Percentiles rank a stretch among this genome's conserved stretches.
These are phyloP conservation scores for Amphiprion percula DNA, from an alignment of 2,113 vertebrate genomes.

Conservation along the genomic window DNA sequence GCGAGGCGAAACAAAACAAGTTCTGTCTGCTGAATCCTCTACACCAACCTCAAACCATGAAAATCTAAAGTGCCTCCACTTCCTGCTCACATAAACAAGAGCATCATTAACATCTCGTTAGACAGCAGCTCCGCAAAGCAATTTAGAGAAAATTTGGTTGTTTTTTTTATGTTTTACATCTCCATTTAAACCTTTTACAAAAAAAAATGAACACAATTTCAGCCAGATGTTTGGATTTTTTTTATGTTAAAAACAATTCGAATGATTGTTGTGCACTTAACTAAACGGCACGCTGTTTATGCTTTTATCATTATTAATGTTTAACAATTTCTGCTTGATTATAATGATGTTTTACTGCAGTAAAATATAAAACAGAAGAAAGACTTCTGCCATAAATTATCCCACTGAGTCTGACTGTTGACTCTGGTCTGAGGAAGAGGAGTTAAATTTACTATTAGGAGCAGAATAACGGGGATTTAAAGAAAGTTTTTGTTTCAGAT, in stretches of 20 bases:
- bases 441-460: conserved; percentile 61
- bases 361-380: conserved; percentile 40
- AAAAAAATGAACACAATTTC: background rate
- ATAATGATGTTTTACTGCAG: conserved; percentile 4
- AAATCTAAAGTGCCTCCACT: conserved; percentile 6
- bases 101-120: conserved; percentile 14
- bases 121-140: background rate
- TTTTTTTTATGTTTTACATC: background rate
- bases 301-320: conserved; percentile 31
- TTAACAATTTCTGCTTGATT: conserved; percentile 44
- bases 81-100: conserved; percentile 20
- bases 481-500: background rate
- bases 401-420: conserved; percentile 12
- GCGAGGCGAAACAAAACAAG: conserved; percentile 8
- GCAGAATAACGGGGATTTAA: conserved; percentile 63
- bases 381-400: conserved; percentile 34
- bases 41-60: background rate
- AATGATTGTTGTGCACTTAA: conserved; percentile 21
- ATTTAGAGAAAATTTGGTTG: background rate
- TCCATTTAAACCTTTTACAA: conserved; percentile 15
- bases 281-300: conserved; percentile 30
- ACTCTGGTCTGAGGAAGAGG: conserved; percentile 26
- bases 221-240: conserved; percentile 5
- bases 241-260: background rate
- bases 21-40: conserved; percentile 16